Conservation (phyloP, 2,888 invertebrate species). For the Archaeoteleia sp. region DNA sequence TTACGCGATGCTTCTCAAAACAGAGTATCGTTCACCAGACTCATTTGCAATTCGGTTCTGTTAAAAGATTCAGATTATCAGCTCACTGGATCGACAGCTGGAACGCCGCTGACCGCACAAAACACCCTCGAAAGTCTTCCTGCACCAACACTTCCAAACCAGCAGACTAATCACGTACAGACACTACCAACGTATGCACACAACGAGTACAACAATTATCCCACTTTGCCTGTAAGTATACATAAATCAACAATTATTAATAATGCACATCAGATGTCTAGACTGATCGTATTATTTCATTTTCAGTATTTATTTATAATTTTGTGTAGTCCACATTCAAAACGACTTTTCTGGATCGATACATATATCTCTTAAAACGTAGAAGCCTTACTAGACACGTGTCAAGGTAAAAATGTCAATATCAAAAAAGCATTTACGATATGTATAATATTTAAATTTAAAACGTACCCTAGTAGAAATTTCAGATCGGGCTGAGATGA, state of each 20-base stretch:
- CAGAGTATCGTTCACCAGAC: constrained; percentile 38
- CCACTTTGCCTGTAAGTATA: constrained; percentile 71
- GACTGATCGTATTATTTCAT: constrained; percentile 6
- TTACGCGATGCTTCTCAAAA: constrained; percentile 27
- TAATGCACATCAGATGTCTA: constrained; percentile 20
- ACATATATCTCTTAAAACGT: too few relatives aligned
- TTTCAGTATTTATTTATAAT: constrained; percentile 22
- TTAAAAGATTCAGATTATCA: constrained; percentile 82
- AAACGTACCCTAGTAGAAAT: too few relatives aligned
- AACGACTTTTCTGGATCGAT: too few relatives aligned
- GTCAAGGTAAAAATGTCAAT: too few relatives aligned
- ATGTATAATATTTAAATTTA: too few relatives aligned
- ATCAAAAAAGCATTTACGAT: too few relatives aligned
- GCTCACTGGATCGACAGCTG: constrained; percentile 81
- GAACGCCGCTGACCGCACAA: constrained; percentile 79
- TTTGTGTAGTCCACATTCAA: constrained; percentile 21
- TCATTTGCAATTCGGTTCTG: constrained; percentile 52
- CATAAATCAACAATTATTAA: constrained; percentile 11
- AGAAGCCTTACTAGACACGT: too few relatives aligned
- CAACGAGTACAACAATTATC: constrained; percentile 72
- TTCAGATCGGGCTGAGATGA: too few relatives aligned
- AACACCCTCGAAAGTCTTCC: constrained; percentile 71
- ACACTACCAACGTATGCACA: constrained; percentile 67
- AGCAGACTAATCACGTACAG: constrained; percentile 70
- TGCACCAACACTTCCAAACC: constrained; percentile 66